These are phyloP conservation scores for Acleris laterana DNA, from an alignment of 2,888 invertebrate genomes.

Conservation along the genomic window DNA sequence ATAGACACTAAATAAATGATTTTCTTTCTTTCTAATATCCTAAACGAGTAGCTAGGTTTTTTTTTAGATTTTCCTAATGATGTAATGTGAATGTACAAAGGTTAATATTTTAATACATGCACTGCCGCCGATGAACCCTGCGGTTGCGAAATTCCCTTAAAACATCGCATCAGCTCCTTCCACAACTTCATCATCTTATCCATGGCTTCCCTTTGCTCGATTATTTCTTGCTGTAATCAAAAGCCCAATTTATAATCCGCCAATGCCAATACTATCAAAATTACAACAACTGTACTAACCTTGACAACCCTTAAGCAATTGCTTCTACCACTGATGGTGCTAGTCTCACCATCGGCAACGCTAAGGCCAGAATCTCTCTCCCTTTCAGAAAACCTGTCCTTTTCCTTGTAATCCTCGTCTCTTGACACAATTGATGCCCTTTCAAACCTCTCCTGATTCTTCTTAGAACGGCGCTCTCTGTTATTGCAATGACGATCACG, in stretches of 20 bases:
- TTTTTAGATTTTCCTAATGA: too few species aligned
- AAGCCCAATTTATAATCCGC: background rate
- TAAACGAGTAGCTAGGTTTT: too few species aligned
- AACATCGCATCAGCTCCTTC: conserved; percentile 79
- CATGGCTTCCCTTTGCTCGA: conserved; percentile 78
- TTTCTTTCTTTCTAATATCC: too few species aligned
- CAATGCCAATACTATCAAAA: background rate
- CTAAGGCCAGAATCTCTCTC: conserved; percentile 75
- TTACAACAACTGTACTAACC: conserved; percentile 48
- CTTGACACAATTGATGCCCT: conserved; percentile 64
- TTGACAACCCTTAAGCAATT: conserved; percentile 73
- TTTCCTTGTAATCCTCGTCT: conserved; percentile 64
- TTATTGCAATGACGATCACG: conserved; percentile 45
- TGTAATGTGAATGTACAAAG: background rate
- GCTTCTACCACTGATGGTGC: conserved; percentile 70
- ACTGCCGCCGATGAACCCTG: conserved; percentile 54
- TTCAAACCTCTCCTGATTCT: conserved; percentile 63
- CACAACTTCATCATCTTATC: conserved; percentile 81
- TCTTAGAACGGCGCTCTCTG: conserved; percentile 56
- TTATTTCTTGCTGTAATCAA: conserved; percentile 70
- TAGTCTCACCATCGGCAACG: conserved; percentile 71
- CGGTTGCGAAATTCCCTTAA: conserved; percentile 68
- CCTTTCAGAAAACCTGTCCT: conserved; percentile 66
- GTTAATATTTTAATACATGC: conserved; percentile 48
- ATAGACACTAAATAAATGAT: too few species aligned